Percentiles rank a stretch among this genome's conserved stretches.
phyloP scores from a whole-genome alignment of 2,113 vertebrate species.

The Amazona vittata region DNA sequence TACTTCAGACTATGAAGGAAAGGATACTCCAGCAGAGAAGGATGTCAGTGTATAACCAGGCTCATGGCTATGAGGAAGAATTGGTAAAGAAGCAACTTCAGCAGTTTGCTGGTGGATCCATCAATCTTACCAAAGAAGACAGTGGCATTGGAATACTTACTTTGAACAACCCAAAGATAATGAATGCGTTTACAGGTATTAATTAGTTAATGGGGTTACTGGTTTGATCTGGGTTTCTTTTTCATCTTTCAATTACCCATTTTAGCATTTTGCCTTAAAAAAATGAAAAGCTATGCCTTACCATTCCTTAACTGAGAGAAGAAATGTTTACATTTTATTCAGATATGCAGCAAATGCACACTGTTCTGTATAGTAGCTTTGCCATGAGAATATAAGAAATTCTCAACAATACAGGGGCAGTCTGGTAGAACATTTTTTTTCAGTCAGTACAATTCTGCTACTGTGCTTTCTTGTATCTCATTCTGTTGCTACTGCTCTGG shows the following conservation, averaged over 20 bases:
- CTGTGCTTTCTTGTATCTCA: neutral
- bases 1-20: slow-evolving; percentile 50
- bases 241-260: neutral
- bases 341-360: neutral
- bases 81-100: slow-evolving; percentile 81
- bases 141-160: slow-evolving; percentile 87
- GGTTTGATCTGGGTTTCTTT: neutral
- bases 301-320: neutral
- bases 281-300: neutral
- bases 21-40: slow-evolving; percentile 66
- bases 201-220: neutral
- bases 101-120: slow-evolving; percentile 85
- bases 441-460: neutral
- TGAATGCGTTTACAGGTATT: slow-evolving; percentile 94
- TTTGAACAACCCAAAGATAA: slow-evolving; percentile 87
- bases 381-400: neutral
- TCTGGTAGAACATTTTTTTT: neutral
- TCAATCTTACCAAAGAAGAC: slow-evolving; percentile 85
- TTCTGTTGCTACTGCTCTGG: neutral
- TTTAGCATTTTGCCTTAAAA: neutral
- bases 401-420: neutral
- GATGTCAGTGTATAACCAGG: slow-evolving; percentile 72
- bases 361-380: neutral
- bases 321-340: neutral
- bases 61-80: slow-evolving; percentile 78